phyloP scores from a whole-genome alignment of 2,113 vertebrate species.

The Eudyptes chrysolophus region DNA sequence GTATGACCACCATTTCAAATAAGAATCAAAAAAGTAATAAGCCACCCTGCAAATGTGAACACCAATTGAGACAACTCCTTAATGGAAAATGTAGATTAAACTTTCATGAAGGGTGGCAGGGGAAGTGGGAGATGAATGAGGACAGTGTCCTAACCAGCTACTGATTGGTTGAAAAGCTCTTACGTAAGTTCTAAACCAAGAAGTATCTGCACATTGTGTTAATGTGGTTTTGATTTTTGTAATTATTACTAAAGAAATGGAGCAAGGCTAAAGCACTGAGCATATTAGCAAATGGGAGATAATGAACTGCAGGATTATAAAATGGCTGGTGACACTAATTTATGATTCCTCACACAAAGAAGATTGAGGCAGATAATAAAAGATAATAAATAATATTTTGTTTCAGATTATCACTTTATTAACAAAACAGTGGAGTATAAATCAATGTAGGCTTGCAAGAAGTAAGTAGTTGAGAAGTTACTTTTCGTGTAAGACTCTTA shows the following conservation, averaged over 20 bases:
- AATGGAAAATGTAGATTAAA: slow-evolving; percentile 36
- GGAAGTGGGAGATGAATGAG: background rate
- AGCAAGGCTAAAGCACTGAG: slow-evolving; percentile 44
- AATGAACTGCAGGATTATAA: slow-evolving; percentile 72
- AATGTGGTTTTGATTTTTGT: slow-evolving; percentile 52
- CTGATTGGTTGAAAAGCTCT: slow-evolving; percentile 10
- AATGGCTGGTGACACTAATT: slow-evolving; percentile 74
- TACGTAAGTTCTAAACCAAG: background rate
- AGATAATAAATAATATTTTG: slow-evolving; percentile 72
- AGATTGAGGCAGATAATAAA: slow-evolving; percentile 55
- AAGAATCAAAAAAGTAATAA: background rate
- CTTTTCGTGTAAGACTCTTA: background rate
- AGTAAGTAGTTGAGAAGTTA: background rate
- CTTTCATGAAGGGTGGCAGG: background rate
- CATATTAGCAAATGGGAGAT: slow-evolving; percentile 64
- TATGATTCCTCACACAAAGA: slow-evolving; percentile 64
- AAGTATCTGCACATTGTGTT: slow-evolving; percentile 33
- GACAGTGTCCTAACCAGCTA: background rate
- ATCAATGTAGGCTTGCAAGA: slow-evolving; percentile 17
- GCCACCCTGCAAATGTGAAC: background rate
- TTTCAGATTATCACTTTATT: slow-evolving; percentile 69
- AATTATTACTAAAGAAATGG: slow-evolving; percentile 52
- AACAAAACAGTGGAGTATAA: slow-evolving; percentile 65
- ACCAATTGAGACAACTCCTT: background rate
- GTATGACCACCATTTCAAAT: background rate